Conservation (phyloP, 2,113 vertebrate genomes). For the Atractosteus spatula region DNA sequence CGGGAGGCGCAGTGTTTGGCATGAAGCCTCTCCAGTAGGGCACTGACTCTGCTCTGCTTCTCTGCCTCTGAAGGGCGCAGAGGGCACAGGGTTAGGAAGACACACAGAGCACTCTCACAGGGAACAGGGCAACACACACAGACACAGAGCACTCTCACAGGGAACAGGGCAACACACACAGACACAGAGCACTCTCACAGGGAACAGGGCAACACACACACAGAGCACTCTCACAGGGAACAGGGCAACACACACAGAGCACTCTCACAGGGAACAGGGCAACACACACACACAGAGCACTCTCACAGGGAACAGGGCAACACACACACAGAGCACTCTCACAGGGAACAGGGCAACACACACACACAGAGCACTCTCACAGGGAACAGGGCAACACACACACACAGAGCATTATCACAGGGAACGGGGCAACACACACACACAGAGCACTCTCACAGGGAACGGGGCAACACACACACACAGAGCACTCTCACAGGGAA, state of each 20-base stretch:
- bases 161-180: background rate
- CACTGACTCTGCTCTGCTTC: constrained; percentile 79
- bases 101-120: background rate
- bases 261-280: background rate
- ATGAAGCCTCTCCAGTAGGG: constrained; percentile 86
- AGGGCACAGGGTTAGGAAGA: background rate
- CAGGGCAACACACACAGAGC: no score
- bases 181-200: no score
- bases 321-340: constrained; percentile 6
- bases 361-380: no score
- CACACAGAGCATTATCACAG: background rate
- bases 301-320: no score
- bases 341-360: no score
- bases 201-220: constrained; percentile 8
- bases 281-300: background rate
- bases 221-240: no score
- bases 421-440: background rate
- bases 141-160: background rate
- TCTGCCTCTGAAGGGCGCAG: constrained; percentile 56
- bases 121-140: background rate
- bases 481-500: background rate
- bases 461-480: no score
- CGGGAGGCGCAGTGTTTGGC: constrained; percentile 88
- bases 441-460: no score
- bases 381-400: background rate